phyloP scores from a whole-genome alignment of 2,113 vertebrate species.

The Calidris pugnax region DNA sequence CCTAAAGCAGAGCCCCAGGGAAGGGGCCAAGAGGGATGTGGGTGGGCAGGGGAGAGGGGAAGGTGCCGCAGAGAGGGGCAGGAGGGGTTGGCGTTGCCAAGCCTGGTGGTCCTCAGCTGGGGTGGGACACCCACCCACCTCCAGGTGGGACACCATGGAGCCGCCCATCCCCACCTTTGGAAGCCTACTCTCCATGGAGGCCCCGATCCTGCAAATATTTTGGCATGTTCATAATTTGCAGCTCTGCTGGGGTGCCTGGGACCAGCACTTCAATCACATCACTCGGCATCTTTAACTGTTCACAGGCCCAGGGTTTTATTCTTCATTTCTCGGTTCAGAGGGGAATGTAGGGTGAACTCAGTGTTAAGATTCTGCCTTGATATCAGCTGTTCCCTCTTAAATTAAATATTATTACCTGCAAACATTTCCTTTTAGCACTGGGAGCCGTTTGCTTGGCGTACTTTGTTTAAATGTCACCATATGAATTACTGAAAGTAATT shows the following conservation, averaged over 20 bases:
- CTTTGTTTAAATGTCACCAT: conserved; percentile 66
- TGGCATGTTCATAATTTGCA: not conserved
- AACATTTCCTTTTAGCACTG: conserved; percentile 51
- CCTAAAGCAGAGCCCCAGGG: not conserved
- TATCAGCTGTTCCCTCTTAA: conserved; percentile 43
- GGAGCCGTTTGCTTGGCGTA: conserved; percentile 34
- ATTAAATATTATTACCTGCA: conserved; percentile 59
- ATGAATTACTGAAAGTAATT: conserved; percentile 61
- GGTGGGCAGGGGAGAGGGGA: not conserved
- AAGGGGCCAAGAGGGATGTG: not conserved
- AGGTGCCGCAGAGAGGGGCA: not conserved
- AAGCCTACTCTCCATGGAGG: not conserved
- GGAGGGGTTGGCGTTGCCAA: not conserved
- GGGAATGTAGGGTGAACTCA: conserved; percentile 16
- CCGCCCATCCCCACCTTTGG: not conserved
- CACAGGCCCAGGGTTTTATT: not conserved
- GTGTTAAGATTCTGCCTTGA: conserved; percentile 25
- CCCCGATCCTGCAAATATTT: fast-evolving
- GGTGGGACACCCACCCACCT: no score
- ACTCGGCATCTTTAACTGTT: not conserved
- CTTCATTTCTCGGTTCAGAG: not conserved
- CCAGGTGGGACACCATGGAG: no score
- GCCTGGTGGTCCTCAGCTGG: not conserved
- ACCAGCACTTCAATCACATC: not conserved
- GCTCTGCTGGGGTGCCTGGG: not conserved